Base-by-base conservation (phyloP, 2,797 vertebrate genomes). In the Varecia variegata region DNA sequence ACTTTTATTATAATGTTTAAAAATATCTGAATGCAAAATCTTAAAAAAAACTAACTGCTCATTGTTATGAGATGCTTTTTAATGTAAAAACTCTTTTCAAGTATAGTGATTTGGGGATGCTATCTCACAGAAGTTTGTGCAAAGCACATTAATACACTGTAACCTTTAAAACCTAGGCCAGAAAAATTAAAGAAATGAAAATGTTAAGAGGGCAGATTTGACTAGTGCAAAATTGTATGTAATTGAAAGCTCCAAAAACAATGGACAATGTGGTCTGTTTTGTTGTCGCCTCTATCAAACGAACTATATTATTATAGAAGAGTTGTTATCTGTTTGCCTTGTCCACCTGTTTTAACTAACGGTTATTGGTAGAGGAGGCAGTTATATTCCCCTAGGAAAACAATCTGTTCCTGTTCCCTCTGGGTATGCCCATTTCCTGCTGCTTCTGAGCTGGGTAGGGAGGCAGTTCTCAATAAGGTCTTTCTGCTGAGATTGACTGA, bases 151-250 rank as follows among this genome's bases (percentile, higher is more conserved):
- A 56, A 56, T 54, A 67, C 12, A 11, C 21, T 76, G 3, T 38
- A 86, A 25, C 58, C 54, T 90, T 85, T 25, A 43, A 92, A 89
- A 92, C 10, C 10, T 67, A 83, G 35, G 30, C 50, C 50, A 70
- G 80, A 43, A 81, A 92, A 88, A 82, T 68, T 40, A 84, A 94
- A 85, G 73, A 85, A 73, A 80, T 58, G 27, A 70, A 88, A 88
- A 32, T 45, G 11, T 67, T 86, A 82, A 74, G 38, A 71, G 13
- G 21, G 74, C 58, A 9, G 7, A 80, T 43, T 81, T 88, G 38
- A 62, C 11, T 50, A 93, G n/a, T 9, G 4, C n/a, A 58, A 77
- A 82, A 65, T 43, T 45, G 12, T 74, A 70, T 54, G 32, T 58
- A 68, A 76, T 6, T 47, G 38, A 88, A 84, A 83, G 43, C 32